These are phyloP conservation scores for Diploscapter pachys DNA, from an alignment of 1,140 invertebrate species.

Conservation along the genomic window DNA sequence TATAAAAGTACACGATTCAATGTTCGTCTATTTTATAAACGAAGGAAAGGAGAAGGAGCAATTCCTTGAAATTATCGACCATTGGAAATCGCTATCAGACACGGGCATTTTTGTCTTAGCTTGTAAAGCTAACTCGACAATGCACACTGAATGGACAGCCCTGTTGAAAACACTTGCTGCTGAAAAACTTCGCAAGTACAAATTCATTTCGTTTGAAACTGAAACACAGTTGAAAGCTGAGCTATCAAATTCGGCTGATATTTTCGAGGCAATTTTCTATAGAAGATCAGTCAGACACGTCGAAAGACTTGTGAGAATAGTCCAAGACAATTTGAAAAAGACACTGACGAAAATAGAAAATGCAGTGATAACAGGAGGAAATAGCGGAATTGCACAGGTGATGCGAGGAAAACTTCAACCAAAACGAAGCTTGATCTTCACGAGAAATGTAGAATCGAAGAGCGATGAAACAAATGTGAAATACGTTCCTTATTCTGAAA, in stretches of 20 bases:
- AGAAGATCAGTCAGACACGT: constrained; percentile 14
- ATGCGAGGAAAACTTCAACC: not conserved
- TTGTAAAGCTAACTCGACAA: constrained; percentile 11
- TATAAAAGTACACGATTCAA: too few species aligned
- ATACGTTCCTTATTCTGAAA: too few species aligned
- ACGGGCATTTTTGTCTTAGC: not conserved
- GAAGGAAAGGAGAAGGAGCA: too few species aligned
- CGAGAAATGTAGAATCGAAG: too few species aligned
- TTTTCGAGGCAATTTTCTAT: constrained; percentile 25
- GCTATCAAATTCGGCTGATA: constrained; percentile 3
- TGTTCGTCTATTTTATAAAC: too few species aligned
- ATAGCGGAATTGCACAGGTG: constrained; percentile 30
- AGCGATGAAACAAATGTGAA: too few species aligned
- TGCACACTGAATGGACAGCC: constrained; percentile 26
- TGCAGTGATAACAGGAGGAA: constrained; percentile 31
- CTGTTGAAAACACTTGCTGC: constrained; percentile 11
- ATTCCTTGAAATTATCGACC: too few species aligned
- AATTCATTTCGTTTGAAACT: constrained; percentile 14
- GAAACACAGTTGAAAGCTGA: constrained; percentile 21
- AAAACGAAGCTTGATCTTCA: too few species aligned
- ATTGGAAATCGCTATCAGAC: too few species aligned
- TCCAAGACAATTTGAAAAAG: not conserved
- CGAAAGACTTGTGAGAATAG: constrained; percentile 3
- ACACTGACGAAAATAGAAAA: not conserved
- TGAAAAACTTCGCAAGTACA: constrained; percentile 13